These are phyloP conservation scores for Enteromius unitaeniatus DNA, from an alignment of 2,797 vertebrate genomes.

Conservation along the genomic window DNA sequence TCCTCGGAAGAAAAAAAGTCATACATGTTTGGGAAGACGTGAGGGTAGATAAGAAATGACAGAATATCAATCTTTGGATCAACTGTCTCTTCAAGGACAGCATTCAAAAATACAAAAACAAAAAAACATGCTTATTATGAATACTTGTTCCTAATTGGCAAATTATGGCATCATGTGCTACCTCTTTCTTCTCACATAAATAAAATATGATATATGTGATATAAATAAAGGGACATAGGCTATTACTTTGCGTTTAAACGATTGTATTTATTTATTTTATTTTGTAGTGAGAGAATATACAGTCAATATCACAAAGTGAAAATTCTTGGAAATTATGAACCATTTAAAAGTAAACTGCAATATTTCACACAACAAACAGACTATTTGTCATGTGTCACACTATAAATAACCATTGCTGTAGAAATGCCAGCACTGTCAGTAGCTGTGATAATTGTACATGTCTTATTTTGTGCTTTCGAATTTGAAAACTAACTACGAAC, in stretches of 20 bases:
- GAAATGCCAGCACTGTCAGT: neutral
- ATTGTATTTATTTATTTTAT: neutral
- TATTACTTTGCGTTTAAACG: neutral
- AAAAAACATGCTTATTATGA: neutral
- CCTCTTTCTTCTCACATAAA: neutral
- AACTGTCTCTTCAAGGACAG: neutral
- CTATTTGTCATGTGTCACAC: neutral
- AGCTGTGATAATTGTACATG: neutral
- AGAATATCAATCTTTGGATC: neutral
- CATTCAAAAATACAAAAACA: neutral
- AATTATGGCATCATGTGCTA: neutral
- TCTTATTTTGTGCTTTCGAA: neutral
- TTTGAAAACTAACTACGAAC: neutral
- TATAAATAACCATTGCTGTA: neutral
- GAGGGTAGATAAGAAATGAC: neutral
- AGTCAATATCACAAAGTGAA: neutral
- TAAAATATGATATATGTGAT: neutral
- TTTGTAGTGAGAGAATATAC: neutral
- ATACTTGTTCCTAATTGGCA: neutral
- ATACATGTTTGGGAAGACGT: neutral
- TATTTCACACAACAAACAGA: slow-evolving; percentile 5
- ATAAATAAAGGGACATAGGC: neutral
- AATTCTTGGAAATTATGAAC: neutral
- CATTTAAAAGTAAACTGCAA: neutral
- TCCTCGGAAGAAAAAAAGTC: neutral